Percentiles rank a stretch among this genome's conserved stretches.
Conservation (phyloP, 2,888 invertebrate species). For the Syrista parreyssii region DNA sequence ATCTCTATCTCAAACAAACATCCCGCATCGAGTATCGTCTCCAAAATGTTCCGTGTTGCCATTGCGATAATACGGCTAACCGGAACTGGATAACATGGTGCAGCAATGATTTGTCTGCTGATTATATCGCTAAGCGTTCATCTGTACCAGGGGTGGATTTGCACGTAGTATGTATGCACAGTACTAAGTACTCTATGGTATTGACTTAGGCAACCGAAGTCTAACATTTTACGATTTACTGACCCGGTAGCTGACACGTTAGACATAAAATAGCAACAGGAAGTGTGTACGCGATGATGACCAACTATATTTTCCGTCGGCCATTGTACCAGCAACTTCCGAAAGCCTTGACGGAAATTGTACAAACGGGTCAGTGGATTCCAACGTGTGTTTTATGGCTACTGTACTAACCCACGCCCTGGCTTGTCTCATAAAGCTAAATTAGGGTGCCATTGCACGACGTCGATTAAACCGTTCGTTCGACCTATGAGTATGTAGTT, state of each 20-base stretch:
- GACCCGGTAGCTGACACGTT: neutral
- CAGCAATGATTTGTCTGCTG: neutral
- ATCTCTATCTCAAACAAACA: neutral
- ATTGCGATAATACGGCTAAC: neutral
- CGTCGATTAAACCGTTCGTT: conserved; percentile 39
- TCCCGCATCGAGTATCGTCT: neutral
- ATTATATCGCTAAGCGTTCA: neutral
- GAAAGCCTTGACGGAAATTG: neutral
- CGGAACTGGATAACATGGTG: neutral
- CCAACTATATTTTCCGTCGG: conserved; percentile 35
- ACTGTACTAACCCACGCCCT: conserved; percentile 4
- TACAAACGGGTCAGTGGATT: conserved; percentile 1
- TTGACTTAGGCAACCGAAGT: neutral
- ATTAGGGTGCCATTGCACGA: conserved; percentile 6
- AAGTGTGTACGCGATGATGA: neutral
- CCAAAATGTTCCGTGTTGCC: neutral
- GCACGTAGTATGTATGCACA: neutral
- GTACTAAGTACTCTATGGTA: neutral
- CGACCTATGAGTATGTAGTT: conserved; percentile 16
- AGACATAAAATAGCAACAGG: neutral
- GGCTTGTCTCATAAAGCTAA: conserved; percentile 5
- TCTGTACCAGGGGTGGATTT: neutral
- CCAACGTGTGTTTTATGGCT: conserved; percentile 1
- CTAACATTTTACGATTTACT: neutral
- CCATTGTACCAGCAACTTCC: conserved; percentile 30